Evolutionary conservation across 2,797 vertebrate genomes (phyloP).

Genomic region (Tarsius wallacei): DNA sequence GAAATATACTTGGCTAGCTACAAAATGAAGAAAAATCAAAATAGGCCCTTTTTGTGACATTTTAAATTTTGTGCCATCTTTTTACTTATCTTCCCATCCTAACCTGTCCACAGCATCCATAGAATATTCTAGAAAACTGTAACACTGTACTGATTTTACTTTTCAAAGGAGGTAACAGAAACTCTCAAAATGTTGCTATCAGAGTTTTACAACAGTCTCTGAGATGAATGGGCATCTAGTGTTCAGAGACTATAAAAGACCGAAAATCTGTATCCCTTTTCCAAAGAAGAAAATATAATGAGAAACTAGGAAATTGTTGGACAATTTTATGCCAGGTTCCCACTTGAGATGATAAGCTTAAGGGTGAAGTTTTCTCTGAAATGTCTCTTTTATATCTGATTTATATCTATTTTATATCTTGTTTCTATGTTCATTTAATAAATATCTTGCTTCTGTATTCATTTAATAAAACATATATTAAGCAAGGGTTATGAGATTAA

Average conservation of each 20-base stretch:
- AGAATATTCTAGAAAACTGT: conserved; percentile 18
- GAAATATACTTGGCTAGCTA: background rate
- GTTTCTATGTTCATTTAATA: background rate
- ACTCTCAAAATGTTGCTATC: background rate
- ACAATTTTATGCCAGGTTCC: background rate
- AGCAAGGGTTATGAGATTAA: background rate
- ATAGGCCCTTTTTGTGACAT: background rate
- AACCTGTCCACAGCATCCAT: background rate
- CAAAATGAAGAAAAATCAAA: background rate
- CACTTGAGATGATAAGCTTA: background rate
- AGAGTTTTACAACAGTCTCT: background rate
- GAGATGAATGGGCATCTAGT: background rate
- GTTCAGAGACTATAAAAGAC: background rate
- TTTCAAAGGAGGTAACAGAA: background rate
- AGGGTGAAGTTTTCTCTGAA: background rate
- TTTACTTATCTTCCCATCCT: background rate
- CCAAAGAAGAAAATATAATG: background rate
- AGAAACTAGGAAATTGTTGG: background rate
- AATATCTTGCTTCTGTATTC: background rate
- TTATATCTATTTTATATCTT: background rate
- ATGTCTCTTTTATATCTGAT: background rate
- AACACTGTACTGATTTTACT: background rate
- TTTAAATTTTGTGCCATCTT: background rate
- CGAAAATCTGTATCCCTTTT: background rate
- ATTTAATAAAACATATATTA: background rate